Base-by-base conservation (phyloP, 2,797 vertebrate genomes). In the Poeciliopsis infans region DNA sequence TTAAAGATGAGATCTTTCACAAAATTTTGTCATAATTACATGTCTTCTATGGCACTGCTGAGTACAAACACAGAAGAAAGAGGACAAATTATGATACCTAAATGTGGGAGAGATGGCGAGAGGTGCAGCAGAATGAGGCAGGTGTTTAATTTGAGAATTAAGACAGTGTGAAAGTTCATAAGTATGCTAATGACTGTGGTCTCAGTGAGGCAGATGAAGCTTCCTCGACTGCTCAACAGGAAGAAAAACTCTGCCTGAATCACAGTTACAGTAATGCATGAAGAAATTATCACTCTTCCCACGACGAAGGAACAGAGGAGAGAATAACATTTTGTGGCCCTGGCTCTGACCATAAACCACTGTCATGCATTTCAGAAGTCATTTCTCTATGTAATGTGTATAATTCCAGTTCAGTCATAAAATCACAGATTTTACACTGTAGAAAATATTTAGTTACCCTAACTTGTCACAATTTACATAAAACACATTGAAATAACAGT, bases 61-160 rank as follows among this genome's bases (percentile, higher is more conserved):
- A 47, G 12, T 12, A 74, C 20, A 18, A 74, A 57, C 16, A 57
- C 16, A 28, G n/a, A 45, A 7, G 46, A 51, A 15, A 0, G 25
- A 25, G 36, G 13, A 5, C 12, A 55, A 31, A 55, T 2, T 18
- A 75, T 49, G 72, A 76, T 70, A 66, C 69, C 47, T 36, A 10
- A 53, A 18, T 51, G 66, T 82, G 16, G 68, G 7, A 51, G 55
- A 76, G 46, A 12, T 36, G 61, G 28, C 31, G 51, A 61, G 68
- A 51, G 1, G 36, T 76, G 86, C n/a, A 25, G 80, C 41, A 83
- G 79, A 85, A 87, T 2, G 70, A 93, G 87, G 88, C 93, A 95
- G 94, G 93, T 94, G 94, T 95, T 95, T 94, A 80, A 95, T 95
- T 93, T 95, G 86, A 87, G 91, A 93, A 94, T 93, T 91, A 93